These are phyloP conservation scores for Tapirus indicus DNA, from an alignment of 2,797 vertebrate genomes.

Conservation along the genomic window DNA sequence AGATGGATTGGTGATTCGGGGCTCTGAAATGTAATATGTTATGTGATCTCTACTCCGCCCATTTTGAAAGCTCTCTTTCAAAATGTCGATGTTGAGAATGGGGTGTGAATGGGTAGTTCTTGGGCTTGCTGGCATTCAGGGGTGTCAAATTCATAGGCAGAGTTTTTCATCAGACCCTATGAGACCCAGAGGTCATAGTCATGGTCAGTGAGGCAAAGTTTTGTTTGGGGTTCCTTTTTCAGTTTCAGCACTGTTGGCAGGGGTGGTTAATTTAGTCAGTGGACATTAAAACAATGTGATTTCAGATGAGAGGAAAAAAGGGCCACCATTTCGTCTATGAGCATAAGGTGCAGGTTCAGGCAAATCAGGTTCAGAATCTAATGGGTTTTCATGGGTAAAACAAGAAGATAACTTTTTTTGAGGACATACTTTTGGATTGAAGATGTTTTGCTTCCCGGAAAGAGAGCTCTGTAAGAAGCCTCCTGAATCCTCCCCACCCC, in stretches of 20 bases:
- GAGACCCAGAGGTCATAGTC: neutral
- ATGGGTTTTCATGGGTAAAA: neutral
- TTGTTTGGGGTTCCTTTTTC: neutral
- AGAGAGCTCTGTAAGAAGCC: neutral
- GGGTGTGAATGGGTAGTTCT: fast-evolving
- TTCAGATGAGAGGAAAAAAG: neutral
- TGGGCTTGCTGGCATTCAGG: neutral
- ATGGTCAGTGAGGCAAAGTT: neutral
- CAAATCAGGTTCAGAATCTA: neutral
- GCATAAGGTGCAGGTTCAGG: neutral
- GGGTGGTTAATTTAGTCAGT: neutral
- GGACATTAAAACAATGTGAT: neutral
- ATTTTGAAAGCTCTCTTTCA: neutral
- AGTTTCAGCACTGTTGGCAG: neutral
- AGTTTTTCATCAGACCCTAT: neutral
- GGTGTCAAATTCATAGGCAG: neutral
- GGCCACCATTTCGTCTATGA: neutral
- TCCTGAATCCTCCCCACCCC: neutral
- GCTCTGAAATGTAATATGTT: neutral
- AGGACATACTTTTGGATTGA: neutral
- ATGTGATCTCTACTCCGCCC: neutral
- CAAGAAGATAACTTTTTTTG: neutral
- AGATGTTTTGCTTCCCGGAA: neutral
- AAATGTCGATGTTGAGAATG: neutral
- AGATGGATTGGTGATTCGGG: neutral